Percentiles rank a stretch among this genome's conserved stretches.
phyloP scores from a whole-genome alignment of 2,113 vertebrate genomes.

The Periophthalmodon schlosseri region DNA sequence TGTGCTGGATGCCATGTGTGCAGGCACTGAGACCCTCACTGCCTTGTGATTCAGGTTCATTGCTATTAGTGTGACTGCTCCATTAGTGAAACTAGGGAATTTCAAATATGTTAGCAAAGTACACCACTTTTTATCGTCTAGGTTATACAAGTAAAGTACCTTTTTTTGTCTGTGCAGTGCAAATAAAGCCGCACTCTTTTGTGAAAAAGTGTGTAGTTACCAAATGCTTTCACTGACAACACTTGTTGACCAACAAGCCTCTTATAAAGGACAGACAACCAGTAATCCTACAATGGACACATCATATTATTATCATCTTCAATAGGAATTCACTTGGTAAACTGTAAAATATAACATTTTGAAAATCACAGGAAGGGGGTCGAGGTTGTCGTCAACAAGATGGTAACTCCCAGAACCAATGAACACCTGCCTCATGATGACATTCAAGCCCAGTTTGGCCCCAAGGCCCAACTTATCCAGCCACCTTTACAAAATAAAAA shows the following conservation, averaged over 20 bases:
- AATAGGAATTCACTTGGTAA: not conserved
- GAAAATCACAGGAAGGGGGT: conserved; percentile 86
- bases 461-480: conserved; percentile 91
- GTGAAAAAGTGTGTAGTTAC: not conserved
- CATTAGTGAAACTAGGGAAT: conserved; percentile 79
- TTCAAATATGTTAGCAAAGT: not conserved
- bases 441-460: conserved; percentile 85
- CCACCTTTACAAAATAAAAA: conserved; percentile 82
- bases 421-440: conserved; percentile 93
- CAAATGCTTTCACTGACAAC: conserved; percentile 59
- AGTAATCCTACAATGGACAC: conserved; percentile 83
- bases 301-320: not conserved
- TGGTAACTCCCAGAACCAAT: conserved; percentile 90
- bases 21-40: conserved; percentile 73
- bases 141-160: conserved; percentile 70
- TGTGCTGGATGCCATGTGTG: conserved; percentile 61
- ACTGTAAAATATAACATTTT: not conserved
- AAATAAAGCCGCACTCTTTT: conserved; percentile 84
- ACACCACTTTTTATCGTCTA: not conserved
- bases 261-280: conserved; percentile 93
- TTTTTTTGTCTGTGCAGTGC: conserved; percentile 83
- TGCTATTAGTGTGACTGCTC: conserved; percentile 85
- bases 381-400: conserved; percentile 85
- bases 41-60: conserved; percentile 82
- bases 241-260: conserved; percentile 87